Evolutionary conservation across 2,797 vertebrate genomes (phyloP), one percentile per base, ranked within the genome.

Genomic region (Dermochelys coriacea): DNA sequence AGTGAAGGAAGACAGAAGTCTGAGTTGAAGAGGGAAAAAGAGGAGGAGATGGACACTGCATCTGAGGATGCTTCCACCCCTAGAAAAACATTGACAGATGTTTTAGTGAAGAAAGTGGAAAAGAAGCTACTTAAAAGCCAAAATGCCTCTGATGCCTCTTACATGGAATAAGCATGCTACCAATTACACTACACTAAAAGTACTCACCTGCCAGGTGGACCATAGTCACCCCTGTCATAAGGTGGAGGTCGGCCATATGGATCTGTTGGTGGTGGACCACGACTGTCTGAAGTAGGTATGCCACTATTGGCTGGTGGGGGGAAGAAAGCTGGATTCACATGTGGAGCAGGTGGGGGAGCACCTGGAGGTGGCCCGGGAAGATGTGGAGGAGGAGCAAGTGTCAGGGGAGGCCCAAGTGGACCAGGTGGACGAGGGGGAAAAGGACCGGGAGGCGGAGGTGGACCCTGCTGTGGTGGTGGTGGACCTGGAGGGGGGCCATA

Each of bases 251-350:
- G 99, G 78, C 99, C 99, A 91, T 99, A 99, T 0, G 99, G 99
- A 96, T 99, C 99, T 78, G 99, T 99, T 1, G 99, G 99, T 89
- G 99, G 99, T 15, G 99, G 99, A 93, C 98, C 98, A 93, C 99
- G 98, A 91, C 98, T 99, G 97, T 99, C 99, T 71, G 99, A 99
- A 85, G 99, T 98, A 93, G 99, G 99, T 98, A 99, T 99, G 96
- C 97, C 99, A 97, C 99, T 99, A 97, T 99, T 99, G 93, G 99
- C 99, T 86, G 99, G 99, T 61, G 99, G 99, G 91, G 99, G 99
- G 95, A 99, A 99, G 98, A 99, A 99, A 93, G 99, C 99, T 18
- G 99, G 99, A 98, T 99, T 99, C 97, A 99, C 99, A 85, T 99
- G 99, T 51, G 99, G 99, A 87, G 99, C 99, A 7, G 99, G 99